Base-by-base conservation (phyloP, 37 sponge, comb jelly and placozoan genomes). In the Hormiphora californensis region DNA sequence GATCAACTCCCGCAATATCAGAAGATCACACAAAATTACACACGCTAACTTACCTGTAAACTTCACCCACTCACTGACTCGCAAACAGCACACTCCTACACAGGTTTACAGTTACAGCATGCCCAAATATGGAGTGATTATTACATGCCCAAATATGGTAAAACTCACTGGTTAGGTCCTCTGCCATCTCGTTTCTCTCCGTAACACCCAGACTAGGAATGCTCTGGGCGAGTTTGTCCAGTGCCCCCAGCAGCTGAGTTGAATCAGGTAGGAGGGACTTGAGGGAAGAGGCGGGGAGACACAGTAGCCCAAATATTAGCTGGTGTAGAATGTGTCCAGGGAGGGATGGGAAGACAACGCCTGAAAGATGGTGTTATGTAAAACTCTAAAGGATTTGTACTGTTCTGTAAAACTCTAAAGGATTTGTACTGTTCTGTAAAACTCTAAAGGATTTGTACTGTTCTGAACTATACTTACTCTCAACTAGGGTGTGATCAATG, bases 301-400 rank as follows among this genome's bases (percentile, higher is more conserved):
- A 73, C 28, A 73, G 44, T 22, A 73, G 32, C 4, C 81, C 81
- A 46, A 43, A 73, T 0, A 73, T 23, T 23, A 73, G 81, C 44
- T 73, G 81, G 46, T 73, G 81, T 1, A 73, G 81, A 46, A 73
- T 73, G 28, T 73, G 81, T 73, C 81, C 81, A 1, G 81, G 81
- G 3, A 73, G 81, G 32, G 81, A 73, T 1, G 81, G 81, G 81
- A 28, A 73, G 44, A 73, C 17, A 3, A 73, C 43, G 21, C 81
- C 81, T 73, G 81, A 22, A n/a, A 27, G 8, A 22, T 19, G n/a
- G 9, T 9, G 53, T 49, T 49, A 49, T 49, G 15, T 17, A 49
- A 15, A 17, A 49, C 15, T 49, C 9, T 49, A 9, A 49, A 15
- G 9, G n/a, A n/a, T n/a, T n/a, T n/a, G n/a, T n/a, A n/a, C n/a